Conservation (phyloP, 2,113 vertebrate species). For the Cyanoramphus novaezelandiae region DNA sequence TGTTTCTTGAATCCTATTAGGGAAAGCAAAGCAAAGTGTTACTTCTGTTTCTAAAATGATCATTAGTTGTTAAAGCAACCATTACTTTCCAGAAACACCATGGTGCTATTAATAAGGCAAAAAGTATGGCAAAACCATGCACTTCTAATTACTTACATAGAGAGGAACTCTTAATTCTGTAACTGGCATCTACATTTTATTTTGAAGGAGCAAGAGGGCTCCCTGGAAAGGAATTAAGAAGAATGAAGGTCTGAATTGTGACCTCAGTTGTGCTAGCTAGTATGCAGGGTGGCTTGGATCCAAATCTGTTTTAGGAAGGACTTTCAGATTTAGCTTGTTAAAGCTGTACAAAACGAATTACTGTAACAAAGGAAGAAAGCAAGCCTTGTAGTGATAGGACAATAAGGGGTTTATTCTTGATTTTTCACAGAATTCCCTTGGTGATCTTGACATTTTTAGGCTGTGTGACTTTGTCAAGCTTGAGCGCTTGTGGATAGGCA, state of each 20-base stretch:
- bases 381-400: constrained; percentile 37
- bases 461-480: neutral
- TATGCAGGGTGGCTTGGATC: neutral
- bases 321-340: constrained; percentile 44
- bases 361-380: constrained; percentile 42
- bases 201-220: neutral
- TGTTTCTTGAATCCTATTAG: neutral
- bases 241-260: neutral
- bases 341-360: constrained; percentile 32
- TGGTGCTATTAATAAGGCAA: neutral
- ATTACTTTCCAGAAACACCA: neutral
- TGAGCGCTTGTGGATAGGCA: neutral
- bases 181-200: neutral
- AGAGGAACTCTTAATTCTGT: neutral
- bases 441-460: constrained; percentile 15
- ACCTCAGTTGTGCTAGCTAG: neutral
- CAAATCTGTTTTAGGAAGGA: constrained; percentile 28
- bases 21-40: neutral
- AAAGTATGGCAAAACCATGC: neutral
- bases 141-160: neutral
- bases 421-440: neutral
- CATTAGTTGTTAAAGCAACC: neutral
- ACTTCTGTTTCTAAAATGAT: neutral
- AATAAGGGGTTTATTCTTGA: constrained; percentile 23
- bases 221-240: neutral